Evolutionary conservation across 2,797 vertebrate genomes (phyloP), one percentile per base, ranked within the genome.

Genomic region (Corythornis leucogaster): DNA sequence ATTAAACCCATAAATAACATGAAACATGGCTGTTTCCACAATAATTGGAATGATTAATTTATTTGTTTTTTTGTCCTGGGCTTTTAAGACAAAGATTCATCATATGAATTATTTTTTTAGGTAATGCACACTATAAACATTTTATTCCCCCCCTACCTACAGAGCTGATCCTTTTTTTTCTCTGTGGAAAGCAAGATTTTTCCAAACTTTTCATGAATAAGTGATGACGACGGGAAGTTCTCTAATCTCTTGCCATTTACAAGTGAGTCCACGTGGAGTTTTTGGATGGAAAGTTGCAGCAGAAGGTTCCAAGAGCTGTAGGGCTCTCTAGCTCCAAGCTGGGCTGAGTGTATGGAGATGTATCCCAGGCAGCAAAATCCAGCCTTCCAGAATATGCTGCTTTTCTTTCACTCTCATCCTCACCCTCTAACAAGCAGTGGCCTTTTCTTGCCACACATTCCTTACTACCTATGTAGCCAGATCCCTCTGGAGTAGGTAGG

Each of bases 221-320:
- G 88, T 67, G 94, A 83, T 96, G 96, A 94, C 1, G 81, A 89
- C 8, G 4, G 90, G 88, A 95, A 95, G 88, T 93, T 90, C 94
- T 96, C 93, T 96, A 94, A 96, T 96, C 94, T 95, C 76, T 83
- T 94, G 95, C 96, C 95, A 94, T 96, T 94, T 94, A 59, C 92
- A 83, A 95, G 92, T 85, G 84, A 94, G 90, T 90, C 94, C 92
- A 94, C 86, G 81, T 94, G 90, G 92, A 95, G 66, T 26, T 94
- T 85, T 85, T 87, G 88, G 92, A 95, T 94, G 94, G 96, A 96
- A 95, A 95, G 66, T 92, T 83, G 84, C 45, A 79, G 80, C 68
- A 90, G 81, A 67, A 71, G 61, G 48, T 95, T 96, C 90, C 88
- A 92, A 93, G 80, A 80, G 33, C 71, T 91, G 67, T 75, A 91